Evolutionary conservation across 1,140 invertebrate genomes (phyloP), one percentile per base, ranked within the genome.

Genomic region (Neodiprion virginianus): DNA sequence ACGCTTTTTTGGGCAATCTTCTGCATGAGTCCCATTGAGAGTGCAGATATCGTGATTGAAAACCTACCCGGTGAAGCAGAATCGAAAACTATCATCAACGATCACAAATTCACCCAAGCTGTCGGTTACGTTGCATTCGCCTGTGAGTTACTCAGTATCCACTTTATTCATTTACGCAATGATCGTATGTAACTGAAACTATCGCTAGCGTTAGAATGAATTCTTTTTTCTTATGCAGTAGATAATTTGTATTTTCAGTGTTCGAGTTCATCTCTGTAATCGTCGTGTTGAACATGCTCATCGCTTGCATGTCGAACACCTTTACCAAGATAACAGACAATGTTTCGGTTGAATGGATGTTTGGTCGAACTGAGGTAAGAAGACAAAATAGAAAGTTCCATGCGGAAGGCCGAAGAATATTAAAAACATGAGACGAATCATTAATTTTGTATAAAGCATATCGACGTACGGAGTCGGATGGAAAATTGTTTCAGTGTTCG

Each of bases 1-100:
- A 94, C 93, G 7, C 88, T 94, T 48, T 95, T 95, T 83, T 95
- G 94, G 94, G 93, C 93, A 0, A 89, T 95, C 76, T 94, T 95
- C 80, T 93, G 93, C 71, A 92, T 94, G 89, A 89, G 91, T 0
- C 91, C 93, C 3, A 84, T 93, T 69, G 91, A 92, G 80, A 91
- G 91, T 47, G 92, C 92, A 12, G 91, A 91, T 69, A 91, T 94
- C 8, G 84, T 92, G 14, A 89, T 92, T 8, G 90, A 90, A 79
- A 92, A 92, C 78, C 79, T 91, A n/a, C 88, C 89, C 1, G 87
- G 88, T 8, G 85, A 88, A 73, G 85, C 82, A 0, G 85, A 88
- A 8, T 82, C 83, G 10, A 86, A 85, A 11, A 89, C 87, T 0
- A 86, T 87, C 17, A 85, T 87, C 48, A 92, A 92, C 77, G 81